Base-by-base conservation (phyloP, 2,888 invertebrate genomes). In the Phortica okadai region DNA sequence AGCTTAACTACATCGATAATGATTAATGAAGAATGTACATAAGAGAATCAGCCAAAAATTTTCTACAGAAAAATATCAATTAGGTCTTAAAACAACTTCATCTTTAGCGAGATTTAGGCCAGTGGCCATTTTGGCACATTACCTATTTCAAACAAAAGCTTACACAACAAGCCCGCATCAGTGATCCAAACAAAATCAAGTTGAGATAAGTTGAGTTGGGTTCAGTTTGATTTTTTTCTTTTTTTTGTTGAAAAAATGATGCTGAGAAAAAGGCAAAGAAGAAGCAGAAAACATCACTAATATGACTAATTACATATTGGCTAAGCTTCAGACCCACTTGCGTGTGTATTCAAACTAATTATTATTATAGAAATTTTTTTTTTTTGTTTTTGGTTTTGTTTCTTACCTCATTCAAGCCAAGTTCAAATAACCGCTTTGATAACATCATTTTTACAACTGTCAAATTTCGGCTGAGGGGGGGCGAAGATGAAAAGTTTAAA, bases 1-100 rank as follows among this genome's bases (percentile, higher is more conserved):
- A 25, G 14, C 50, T 14, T 10, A 62, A 25, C 25, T 62, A 25
- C 69, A 45, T 41, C 70, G n/a, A 11, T 72, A 54, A 56, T 72
- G 70, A 72, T 72, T 72, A 72, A 72, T 72, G 54, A 72, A 50
- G 54, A 41, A 33, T 50, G 6, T 21, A 66, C 59, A 59, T 10
- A n/a, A 67, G 21, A 25, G 14, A 72, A 72, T 54, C 45, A 69
- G 16, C 6, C 41, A 11, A 42, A 69, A 69, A 69, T 33, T 33
- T 2, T 33, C 33, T 33, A 54, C 2, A 54, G n/a, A 54, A 10
- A 54, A 6, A 54, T 54, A 72, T 33, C 70, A 72, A 72, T 72
- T 72, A 72, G 41, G 25, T 11, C 70, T 41, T 41, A 56, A 72
- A 72, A 72, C 70, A 72, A 72, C 70, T 72, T 72, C 54, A 72